These are phyloP conservation scores for Melanotaenia parkinsoni DNA, from an alignment of 2,797 vertebrate species.

Conservation along the genomic window DNA sequence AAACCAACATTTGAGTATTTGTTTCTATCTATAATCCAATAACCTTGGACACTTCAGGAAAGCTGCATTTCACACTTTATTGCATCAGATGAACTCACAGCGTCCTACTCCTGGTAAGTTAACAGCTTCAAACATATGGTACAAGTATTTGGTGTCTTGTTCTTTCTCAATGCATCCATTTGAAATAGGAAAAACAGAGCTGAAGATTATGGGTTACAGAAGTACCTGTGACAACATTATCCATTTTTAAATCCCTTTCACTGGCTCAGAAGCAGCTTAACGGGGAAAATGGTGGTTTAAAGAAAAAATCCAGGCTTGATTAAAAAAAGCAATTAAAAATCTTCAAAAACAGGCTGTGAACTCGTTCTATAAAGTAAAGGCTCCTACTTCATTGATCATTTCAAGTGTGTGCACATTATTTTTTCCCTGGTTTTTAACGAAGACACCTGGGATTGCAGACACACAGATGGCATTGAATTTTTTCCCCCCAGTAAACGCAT, in stretches of 20 bases:
- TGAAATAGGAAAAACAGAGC: neutral
- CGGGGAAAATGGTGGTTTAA: neutral
- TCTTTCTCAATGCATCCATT: slow-evolving; percentile 24
- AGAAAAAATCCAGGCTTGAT: slow-evolving; percentile 46
- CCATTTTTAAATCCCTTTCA: slow-evolving; percentile 49
- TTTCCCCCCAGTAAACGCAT: slow-evolving; percentile 38
- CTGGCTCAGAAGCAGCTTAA: slow-evolving; percentile 42
- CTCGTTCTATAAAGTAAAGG: neutral
- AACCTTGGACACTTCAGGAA: slow-evolving; percentile 30
- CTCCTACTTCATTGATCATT: slow-evolving; percentile 29
- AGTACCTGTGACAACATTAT: slow-evolving; percentile 44
- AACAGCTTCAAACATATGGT: slow-evolving; percentile 36
- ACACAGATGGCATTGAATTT: slow-evolving; percentile 20
- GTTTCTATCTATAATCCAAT: neutral
- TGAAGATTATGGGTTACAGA: slow-evolving; percentile 25
- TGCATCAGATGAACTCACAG: slow-evolving; percentile 69
- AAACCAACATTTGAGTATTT: neutral
- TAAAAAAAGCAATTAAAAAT: slow-evolving; percentile 54
- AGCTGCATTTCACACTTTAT: slow-evolving; percentile 67
- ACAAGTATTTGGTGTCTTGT: slow-evolving; percentile 35
- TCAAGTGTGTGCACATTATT: slow-evolving; percentile 13
- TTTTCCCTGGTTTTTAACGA: slow-evolving; percentile 34
- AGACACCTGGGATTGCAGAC: slow-evolving; percentile 23
- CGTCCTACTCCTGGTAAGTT: slow-evolving; percentile 32
- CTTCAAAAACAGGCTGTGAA: slow-evolving; percentile 14